Evolutionary conservation across 92 coral and sea anemone genomes (phyloP).

Genomic region (Scolanthus callimorphus): DNA sequence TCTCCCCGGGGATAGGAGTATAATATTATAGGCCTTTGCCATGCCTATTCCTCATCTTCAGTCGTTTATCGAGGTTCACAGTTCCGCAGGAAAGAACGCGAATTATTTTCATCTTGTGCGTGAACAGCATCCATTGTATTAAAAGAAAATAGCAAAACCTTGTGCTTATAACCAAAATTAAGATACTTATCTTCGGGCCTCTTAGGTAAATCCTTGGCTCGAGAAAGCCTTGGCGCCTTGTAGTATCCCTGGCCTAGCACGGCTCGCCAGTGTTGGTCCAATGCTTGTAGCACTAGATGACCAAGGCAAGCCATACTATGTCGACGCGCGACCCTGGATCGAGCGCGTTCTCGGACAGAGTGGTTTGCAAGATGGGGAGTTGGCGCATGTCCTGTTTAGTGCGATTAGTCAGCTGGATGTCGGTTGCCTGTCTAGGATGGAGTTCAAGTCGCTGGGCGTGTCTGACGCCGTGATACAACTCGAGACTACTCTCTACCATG

Average conservation of each 20-base stretch:
- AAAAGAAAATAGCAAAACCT: too few relatives aligned
- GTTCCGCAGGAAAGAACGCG: too few relatives aligned
- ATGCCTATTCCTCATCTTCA: too few relatives aligned
- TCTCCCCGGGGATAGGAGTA: too few relatives aligned
- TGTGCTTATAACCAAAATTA: too few relatives aligned
- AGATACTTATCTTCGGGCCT: too few relatives aligned
- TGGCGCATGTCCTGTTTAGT: slow-evolving; percentile 8
- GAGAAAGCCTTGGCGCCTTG: slow-evolving; percentile 14
- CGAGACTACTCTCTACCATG: slow-evolving; percentile 37
- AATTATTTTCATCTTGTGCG: too few relatives aligned
- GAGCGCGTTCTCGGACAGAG: neutral
- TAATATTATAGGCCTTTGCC: too few relatives aligned
- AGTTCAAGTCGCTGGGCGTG: slow-evolving; percentile 25
- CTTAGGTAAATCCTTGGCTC: slow-evolving; percentile 9
- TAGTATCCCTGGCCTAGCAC: slow-evolving; percentile 11
- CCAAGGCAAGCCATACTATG: slow-evolving; percentile 16
- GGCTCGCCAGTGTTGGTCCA: slow-evolving; percentile 28
- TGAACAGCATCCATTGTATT: too few relatives aligned
- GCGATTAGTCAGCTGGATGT: slow-evolving; percentile 5
- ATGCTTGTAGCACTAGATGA: slow-evolving; percentile 25
- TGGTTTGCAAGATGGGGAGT: neutral
- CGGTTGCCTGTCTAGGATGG: slow-evolving; percentile 19
- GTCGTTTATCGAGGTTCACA: too few relatives aligned
- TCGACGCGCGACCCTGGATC: slow-evolving; percentile 25
- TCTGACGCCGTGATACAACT: slow-evolving; percentile 24